A percentile compares a stretch with the other conserved stretches of the same genome.
Evolutionary conservation across 2,113 vertebrate species (phyloP).

Genomic region (Nerophis lumbriciformis): DNA sequence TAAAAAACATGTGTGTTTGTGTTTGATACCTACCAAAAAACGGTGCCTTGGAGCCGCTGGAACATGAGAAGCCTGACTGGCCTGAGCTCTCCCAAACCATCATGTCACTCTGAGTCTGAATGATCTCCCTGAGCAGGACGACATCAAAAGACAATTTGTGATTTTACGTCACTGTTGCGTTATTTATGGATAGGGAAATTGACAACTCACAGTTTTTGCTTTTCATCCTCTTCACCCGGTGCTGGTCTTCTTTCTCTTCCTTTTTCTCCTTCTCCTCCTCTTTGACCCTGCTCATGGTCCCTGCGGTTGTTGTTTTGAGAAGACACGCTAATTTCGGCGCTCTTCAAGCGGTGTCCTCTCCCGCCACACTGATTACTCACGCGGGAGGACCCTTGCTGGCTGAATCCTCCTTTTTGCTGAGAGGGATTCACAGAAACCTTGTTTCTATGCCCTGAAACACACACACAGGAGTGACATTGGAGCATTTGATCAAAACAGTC

Average conservation of each 20-base stretch:
- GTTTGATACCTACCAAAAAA: slow-evolving; percentile 75
- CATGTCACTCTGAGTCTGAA: slow-evolving; percentile 76
- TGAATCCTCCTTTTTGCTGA: slow-evolving; percentile 67
- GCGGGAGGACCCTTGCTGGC: slow-evolving; percentile 80
- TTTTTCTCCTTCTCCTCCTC: slow-evolving; percentile 59
- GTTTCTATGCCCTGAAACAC: slow-evolving; percentile 64
- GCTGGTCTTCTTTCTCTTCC: slow-evolving; percentile 30
- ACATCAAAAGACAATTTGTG: no score
- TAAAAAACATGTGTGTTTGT: neutral
- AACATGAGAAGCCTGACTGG: slow-evolving; percentile 88
- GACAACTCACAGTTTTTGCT: slow-evolving; percentile 76
- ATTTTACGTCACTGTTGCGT: no score
- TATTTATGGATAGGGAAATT: neutral
- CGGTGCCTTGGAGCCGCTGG: slow-evolving; percentile 68
- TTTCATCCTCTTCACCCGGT: slow-evolving; percentile 70
- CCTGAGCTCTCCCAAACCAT: slow-evolving; percentile 84
- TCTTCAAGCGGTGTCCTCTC: slow-evolving; percentile 46
- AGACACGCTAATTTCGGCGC: slow-evolving; percentile 63
- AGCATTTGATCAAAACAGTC: no score
- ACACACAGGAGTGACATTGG: no score
- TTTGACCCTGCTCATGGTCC: slow-evolving; percentile 41
- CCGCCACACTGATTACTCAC: slow-evolving; percentile 46
- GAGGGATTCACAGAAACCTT: slow-evolving; percentile 74
- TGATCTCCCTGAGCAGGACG: slow-evolving; percentile 69
- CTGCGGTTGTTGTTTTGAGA: slow-evolving; percentile 65